Evolutionary conservation across 1,140 invertebrate genomes (phyloP).

Genomic region (Drosophila willistoni): DNA sequence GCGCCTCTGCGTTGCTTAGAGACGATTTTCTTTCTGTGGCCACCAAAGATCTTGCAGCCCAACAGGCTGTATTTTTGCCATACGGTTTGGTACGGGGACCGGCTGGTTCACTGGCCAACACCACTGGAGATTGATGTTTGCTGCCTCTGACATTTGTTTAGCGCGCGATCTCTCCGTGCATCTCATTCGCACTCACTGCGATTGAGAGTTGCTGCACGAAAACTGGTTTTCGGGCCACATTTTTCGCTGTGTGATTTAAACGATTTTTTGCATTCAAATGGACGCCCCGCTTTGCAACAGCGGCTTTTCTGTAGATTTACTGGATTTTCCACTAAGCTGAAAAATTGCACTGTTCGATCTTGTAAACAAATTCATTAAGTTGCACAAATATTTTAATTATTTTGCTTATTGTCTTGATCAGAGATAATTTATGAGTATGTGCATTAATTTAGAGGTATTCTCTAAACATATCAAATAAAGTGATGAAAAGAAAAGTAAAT

Average conservation of each 20-base stretch:
- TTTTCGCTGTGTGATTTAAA: slow-evolving; percentile 76
- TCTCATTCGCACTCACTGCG: slow-evolving; percentile 50
- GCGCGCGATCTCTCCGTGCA: slow-evolving; percentile 52
- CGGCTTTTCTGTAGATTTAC: slow-evolving; percentile 52
- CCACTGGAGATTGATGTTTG: slow-evolving; percentile 77
- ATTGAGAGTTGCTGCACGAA: slow-evolving; percentile 13
- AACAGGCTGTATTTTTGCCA: slow-evolving; percentile 44
- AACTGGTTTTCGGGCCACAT: slow-evolving; percentile 66
- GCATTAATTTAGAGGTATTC: not conserved
- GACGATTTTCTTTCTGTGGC: slow-evolving; percentile 77
- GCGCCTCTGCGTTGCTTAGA: slow-evolving; percentile 20
- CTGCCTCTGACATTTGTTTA: slow-evolving; percentile 81
- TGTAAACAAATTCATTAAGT: slow-evolving; percentile 79
- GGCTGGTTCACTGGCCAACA: slow-evolving; percentile 37
- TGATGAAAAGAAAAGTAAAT: not conserved
- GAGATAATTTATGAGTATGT: not conserved
- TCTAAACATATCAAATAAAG: not conserved
- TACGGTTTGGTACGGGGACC: slow-evolving; percentile 21
- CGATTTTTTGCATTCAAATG: slow-evolving; percentile 64
- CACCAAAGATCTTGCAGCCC: slow-evolving; percentile 71
- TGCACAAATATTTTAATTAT: slow-evolving; percentile 79
- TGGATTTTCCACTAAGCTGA: slow-evolving; percentile 69
- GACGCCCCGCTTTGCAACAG: slow-evolving; percentile 41
- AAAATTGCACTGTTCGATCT: slow-evolving; percentile 76
- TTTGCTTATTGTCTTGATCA: slow-evolving; percentile 45